These are phyloP conservation scores for Actenoides hombroni DNA, from an alignment of 2,113 vertebrate genomes.

Conservation along the genomic window DNA sequence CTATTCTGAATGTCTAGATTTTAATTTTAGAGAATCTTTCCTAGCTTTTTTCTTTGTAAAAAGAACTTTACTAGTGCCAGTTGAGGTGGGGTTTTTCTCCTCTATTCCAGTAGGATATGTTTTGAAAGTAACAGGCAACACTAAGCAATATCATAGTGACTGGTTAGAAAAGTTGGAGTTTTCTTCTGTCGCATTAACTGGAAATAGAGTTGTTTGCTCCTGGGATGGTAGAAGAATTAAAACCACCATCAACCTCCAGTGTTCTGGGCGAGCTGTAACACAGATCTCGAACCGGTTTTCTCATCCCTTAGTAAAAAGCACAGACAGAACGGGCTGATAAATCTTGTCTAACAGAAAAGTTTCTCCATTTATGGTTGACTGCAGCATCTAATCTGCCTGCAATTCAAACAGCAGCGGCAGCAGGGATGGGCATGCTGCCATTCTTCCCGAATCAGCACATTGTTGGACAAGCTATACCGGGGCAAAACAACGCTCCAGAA, in stretches of 20 bases:
- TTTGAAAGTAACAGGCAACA: not conserved
- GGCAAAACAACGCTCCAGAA: slow-evolving; percentile 72
- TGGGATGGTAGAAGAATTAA: not conserved
- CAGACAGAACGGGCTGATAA: not conserved
- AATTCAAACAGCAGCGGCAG: slow-evolving; percentile 66
- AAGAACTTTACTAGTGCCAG: not conserved
- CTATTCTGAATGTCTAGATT: not conserved
- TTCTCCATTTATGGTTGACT: slow-evolving; percentile 63
- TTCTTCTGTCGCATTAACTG: not conserved
- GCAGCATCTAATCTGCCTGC: slow-evolving; percentile 73
- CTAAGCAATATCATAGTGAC: not conserved
- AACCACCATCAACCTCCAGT: not conserved
- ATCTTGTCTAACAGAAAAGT: not conserved
- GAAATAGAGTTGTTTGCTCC: not conserved
- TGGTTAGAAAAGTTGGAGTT: not conserved
- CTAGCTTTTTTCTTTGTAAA: not conserved
- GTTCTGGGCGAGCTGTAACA: not conserved
- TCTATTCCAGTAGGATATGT: not conserved
- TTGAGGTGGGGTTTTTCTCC: not conserved
- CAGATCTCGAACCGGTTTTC: not conserved
- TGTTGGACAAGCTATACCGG: slow-evolving; percentile 47
- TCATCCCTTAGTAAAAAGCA: not conserved
- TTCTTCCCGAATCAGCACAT: slow-evolving; percentile 80
- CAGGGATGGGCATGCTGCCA: slow-evolving; percentile 78
- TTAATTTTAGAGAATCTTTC: not conserved